Evolutionary conservation across 2,888 invertebrate genomes (phyloP).

Genomic region (Amiota communis): DNA sequence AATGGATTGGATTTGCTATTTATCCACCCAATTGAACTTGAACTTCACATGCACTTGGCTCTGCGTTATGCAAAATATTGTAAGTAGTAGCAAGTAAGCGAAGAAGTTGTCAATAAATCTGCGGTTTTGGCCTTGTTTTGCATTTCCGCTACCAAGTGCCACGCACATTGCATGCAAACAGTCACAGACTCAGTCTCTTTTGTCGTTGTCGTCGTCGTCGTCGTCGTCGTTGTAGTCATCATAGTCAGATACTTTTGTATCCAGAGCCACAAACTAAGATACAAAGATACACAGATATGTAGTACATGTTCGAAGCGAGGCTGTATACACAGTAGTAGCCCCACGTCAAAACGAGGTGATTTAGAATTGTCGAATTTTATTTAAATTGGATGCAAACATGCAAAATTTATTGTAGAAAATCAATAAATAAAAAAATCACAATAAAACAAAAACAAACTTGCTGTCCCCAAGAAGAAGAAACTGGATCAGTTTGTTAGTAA

Average conservation of each 20-base stretch:
- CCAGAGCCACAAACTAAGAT: slow-evolving; percentile 13
- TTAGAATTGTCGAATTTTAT: slow-evolving; percentile 74
- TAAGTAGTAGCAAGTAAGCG: slow-evolving; percentile 48
- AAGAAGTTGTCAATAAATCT: slow-evolving; percentile 70
- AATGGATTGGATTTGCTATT: too few relatives aligned
- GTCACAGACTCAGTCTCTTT: slow-evolving; percentile 20
- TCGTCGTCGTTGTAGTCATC: too few relatives aligned
- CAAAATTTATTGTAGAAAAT: slow-evolving; percentile 73
- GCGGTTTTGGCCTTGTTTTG: slow-evolving; percentile 67
- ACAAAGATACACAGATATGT: slow-evolving; percentile 2
- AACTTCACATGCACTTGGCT: slow-evolving; percentile 49
- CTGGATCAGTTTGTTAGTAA: slow-evolving; percentile 49
- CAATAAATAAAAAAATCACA: slow-evolving; percentile 70
- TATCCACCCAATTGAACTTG: slow-evolving; percentile 27
- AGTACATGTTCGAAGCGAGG: slow-evolving; percentile 46
- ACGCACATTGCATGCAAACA: slow-evolving; percentile 37
- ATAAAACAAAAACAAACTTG: slow-evolving; percentile 29
- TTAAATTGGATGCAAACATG: slow-evolving; percentile 74
- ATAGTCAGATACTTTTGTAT: neutral
- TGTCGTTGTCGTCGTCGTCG: neutral
- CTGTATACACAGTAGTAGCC: slow-evolving; percentile 57
- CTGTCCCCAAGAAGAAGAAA: slow-evolving; percentile 41
- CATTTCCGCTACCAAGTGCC: slow-evolving; percentile 61
- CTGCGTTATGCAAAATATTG: slow-evolving; percentile 27
- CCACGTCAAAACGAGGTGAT: slow-evolving; percentile 72